Base-by-base conservation (phyloP, 92 coral and sea anemone species). In the Muricea muricata region DNA sequence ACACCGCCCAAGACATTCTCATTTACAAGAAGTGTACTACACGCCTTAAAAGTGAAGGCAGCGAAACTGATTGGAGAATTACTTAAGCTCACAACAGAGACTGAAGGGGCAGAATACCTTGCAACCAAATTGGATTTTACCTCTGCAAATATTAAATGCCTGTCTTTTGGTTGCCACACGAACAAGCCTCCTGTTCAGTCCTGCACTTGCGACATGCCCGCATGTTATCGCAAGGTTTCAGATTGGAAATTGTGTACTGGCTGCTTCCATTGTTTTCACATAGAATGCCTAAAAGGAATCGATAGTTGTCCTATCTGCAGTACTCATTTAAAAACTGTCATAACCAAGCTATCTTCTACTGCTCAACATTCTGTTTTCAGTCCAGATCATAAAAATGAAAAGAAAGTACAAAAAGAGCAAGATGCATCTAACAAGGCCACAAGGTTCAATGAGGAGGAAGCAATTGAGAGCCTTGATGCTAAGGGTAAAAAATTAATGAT, bases 1-100 rank as follows among this genome's bases (percentile, higher is more conserved):
- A 84, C 91, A 14, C 14, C 88, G 41, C 85, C 91, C 15, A 78
- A 78, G 61, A 52, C 60, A 24, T 84, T 78, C 30, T 82, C 91
- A 17, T 88, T 83, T n/a, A 82, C 91, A 35, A 86, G 84, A 29
- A 83, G 37, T 52, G 83, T 81, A 13, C 82, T 87, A 9, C n/a
- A 34, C n/a, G 72, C 35, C 21, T 28, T 87, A 1, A 88, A 88
- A 78, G 88, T 88, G 6, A 88, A 34, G 77, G 84, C 88, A 66
- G 91, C 88, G 7, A 28, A 88, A 88, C 25, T 84, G 1, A 66
- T 30, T 26, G 41, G 41, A 20, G 37, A 66, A 8, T 1, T 66
- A 28, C 14, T 66, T 8, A 66, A 26, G 73, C 15, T 21, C 28
- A 10, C 37, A 28, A 66, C 33, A 28, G 15, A 30, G 8, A 15